Conservation (phyloP, 1,140 invertebrate species). For the Papilio helenus region DNA sequence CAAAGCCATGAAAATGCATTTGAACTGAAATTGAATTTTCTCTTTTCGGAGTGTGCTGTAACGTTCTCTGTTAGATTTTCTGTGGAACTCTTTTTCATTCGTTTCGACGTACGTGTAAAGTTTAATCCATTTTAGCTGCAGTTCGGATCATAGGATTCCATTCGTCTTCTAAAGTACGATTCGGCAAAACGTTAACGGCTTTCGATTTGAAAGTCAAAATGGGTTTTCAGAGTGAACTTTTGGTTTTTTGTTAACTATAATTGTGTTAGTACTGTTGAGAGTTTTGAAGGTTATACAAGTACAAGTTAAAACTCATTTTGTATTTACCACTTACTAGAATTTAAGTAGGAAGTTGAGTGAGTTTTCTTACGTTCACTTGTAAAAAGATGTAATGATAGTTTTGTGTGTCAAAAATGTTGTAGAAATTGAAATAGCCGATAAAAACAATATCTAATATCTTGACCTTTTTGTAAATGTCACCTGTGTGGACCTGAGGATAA, state of each 20-base stretch:
- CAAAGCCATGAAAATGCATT: not conserved
- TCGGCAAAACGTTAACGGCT: not conserved
- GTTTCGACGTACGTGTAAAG: not conserved
- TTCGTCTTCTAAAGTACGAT: not conserved
- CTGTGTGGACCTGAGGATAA: not conserved
- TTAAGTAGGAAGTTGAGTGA: too few species aligned
- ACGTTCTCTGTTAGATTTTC: not conserved
- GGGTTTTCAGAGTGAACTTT: too few species aligned
- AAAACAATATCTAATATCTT: not conserved
- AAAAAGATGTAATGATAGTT: too few species aligned
- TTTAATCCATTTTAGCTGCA: slow-evolving; percentile 1
- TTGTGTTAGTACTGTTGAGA: too few species aligned
- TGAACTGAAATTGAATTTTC: not conserved
- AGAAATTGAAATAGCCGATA: not conserved
- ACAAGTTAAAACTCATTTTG: too few species aligned
- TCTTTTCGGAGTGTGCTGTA: not conserved
- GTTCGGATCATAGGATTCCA: not conserved
- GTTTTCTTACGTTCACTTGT: too few species aligned
- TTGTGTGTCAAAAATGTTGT: not conserved
- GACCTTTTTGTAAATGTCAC: not conserved
- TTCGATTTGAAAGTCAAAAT: not conserved
- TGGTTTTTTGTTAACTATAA: too few species aligned
- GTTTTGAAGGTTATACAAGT: too few species aligned
- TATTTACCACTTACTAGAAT: too few species aligned
- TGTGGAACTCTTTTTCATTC: not conserved